Evolutionary conservation across 2,113 vertebrate species (phyloP), one percentile per base, ranked within the genome.

Genomic region (Perognathus longimembris): DNA sequence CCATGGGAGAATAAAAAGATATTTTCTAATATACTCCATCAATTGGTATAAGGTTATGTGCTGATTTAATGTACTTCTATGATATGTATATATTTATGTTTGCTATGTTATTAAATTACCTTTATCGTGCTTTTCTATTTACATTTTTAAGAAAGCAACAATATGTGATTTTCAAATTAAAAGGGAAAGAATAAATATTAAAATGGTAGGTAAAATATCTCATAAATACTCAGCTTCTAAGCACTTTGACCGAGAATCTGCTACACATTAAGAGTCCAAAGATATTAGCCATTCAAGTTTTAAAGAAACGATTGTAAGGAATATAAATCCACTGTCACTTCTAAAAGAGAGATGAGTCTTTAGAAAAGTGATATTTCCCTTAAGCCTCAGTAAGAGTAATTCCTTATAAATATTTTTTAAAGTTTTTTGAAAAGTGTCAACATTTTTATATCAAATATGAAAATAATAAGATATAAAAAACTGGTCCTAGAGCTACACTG

Each of bases 401-500:
- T 74, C 75, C 34, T 93, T 83, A 63, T 30, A 74, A 91, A 34
- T 26, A 1, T 73, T 93, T 90, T 63, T 80, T 7, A 61, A 82
- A 61, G 4, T 50, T 22, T 84, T 83, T 34, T 86, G 73, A 92
- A 59, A 38, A 91, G 3, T 83, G 15, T 18, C 6, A 26, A 92
- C 10, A 45, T 40, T 64, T 78, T 74, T 8, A 45, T 8, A 45
- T 54, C 50, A 71, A 81, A 85, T 81, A 64, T 28, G 14, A 77
- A 85, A 75, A 14, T 10, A 80, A 74, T 32, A 83, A 89, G 64
- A 6, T 71, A 91, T 59, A 70, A 88, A 64, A 26, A 79, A 59
- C 78, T 30, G 71, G 63, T 67, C 54, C 28, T 71, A 5, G 36
- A 38, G 32, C 20, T 38, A 92, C 54, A 24, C 50, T 89, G 92